A percentile compares a stretch with the other conserved stretches of the same genome.
Evolutionary conservation across 2,113 vertebrate species (phyloP).

Genomic region (Zosterops japonicus): DNA sequence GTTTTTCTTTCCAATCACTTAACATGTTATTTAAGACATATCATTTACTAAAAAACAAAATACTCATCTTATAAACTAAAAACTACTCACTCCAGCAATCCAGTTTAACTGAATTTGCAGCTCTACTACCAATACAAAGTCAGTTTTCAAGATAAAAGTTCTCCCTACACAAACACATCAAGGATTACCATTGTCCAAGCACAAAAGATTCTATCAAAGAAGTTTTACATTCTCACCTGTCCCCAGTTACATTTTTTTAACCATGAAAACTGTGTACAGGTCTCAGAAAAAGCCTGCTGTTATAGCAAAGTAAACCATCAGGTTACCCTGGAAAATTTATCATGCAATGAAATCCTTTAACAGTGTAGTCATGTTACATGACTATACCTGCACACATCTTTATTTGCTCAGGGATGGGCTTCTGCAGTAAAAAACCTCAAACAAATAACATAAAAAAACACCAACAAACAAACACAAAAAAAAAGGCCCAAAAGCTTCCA

Average conservation of each 20-base stretch:
- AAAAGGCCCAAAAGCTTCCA: background rate
- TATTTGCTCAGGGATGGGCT: background rate
- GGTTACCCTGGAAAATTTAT: conserved; percentile 1
- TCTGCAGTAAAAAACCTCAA: background rate
- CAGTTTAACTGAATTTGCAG: background rate
- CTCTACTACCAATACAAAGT: background rate
- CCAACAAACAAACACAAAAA: background rate
- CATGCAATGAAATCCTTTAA: conserved; percentile 18
- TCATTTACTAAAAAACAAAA: background rate
- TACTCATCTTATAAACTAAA: background rate
- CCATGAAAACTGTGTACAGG: background rate
- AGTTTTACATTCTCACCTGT: background rate
- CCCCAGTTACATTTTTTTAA: background rate
- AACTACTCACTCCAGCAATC: background rate
- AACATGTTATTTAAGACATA: background rate
- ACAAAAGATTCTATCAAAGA: background rate
- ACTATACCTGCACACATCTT: background rate
- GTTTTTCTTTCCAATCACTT: background rate
- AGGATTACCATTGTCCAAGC: background rate
- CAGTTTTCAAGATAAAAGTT: background rate
- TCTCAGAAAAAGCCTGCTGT: background rate
- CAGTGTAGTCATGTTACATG: background rate
- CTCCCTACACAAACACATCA: background rate
- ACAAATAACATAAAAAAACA: background rate
- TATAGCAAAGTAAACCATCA: background rate